Evolutionary conservation across 2,888 invertebrate genomes (phyloP).

Genomic region (Meliscaeva auricollis): DNA sequence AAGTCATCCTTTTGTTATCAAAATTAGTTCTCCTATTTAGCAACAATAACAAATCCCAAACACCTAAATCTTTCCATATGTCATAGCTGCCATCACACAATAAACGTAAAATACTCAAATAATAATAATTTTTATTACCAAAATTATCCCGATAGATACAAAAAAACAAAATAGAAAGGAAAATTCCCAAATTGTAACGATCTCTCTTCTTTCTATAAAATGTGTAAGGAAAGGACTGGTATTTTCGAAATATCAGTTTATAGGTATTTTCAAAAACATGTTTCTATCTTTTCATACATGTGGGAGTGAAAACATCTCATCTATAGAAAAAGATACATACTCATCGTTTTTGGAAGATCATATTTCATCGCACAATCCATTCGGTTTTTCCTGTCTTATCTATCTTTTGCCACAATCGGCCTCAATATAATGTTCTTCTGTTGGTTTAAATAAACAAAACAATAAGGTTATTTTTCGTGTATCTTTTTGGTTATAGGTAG

Average conservation of each 20-base stretch:
- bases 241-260: not conserved
- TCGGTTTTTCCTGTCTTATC: not conserved
- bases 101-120: not conserved
- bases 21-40: no score
- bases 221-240: not conserved
- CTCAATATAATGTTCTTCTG: conserved; percentile 3
- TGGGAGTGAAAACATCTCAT: conserved; percentile 31
- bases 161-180: not conserved
- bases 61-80: no score
- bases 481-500: no score
- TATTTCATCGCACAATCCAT: conserved; percentile 26
- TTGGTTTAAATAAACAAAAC: conserved; percentile 10
- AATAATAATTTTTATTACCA: conserved; percentile 11
- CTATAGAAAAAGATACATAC: not conserved
- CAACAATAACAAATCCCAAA: no score
- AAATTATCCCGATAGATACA: conserved; percentile 5
- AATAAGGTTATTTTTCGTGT: conserved; percentile 1
- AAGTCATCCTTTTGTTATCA: no score
- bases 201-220: not conserved
- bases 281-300: conserved; percentile 1
- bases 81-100: no score
- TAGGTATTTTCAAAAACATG: not conserved
- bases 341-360: conserved; percentile 4
- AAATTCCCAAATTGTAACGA: conserved; percentile 12
- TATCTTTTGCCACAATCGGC: conserved; percentile 21